Percentiles rank a stretch among this genome's conserved stretches.
Conservation (phyloP, 2,797 vertebrate genomes). For the Micrastur ruficollis region DNA sequence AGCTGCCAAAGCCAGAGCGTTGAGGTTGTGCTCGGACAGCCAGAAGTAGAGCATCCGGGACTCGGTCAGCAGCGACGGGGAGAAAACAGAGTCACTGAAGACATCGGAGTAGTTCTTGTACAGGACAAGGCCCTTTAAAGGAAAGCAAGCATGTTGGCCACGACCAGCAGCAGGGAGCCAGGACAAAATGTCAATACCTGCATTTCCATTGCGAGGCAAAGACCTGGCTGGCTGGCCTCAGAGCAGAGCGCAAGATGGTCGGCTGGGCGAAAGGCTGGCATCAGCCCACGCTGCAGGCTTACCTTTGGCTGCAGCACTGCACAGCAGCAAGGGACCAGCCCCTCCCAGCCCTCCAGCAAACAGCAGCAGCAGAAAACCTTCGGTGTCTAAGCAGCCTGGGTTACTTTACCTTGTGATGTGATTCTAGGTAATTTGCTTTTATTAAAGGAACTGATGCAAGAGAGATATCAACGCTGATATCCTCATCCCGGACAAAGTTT, state of each 20-base stretch:
- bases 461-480: constrained; percentile 81
- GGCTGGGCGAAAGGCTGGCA: fast-evolving
- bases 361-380: fast-evolving
- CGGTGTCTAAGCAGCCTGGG: not conserved
- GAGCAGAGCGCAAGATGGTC: not conserved
- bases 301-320: not conserved
- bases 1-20: constrained; percentile 75
- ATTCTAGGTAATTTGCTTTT: constrained; percentile 83
- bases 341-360: not conserved
- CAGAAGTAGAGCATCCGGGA: constrained; percentile 88
- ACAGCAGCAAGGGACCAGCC: not conserved
- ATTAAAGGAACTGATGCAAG: constrained; percentile 77
- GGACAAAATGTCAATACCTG: too few species aligned
- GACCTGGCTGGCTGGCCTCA: not conserved
- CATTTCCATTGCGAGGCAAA: not conserved
- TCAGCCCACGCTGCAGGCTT: not conserved
- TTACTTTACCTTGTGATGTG: constrained; percentile 84
- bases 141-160: fast-evolving
- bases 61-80: constrained; percentile 76
- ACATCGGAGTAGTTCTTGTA: constrained; percentile 71
- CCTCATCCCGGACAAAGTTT: constrained; percentile 78
- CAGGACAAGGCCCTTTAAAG: constrained; percentile 74
- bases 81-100: constrained; percentile 75
- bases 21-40: constrained; percentile 82
- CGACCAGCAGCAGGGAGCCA: not conserved